Conservation (phyloP, 2,113 vertebrate genomes). For the Mesembrinibis cayennensis region DNA sequence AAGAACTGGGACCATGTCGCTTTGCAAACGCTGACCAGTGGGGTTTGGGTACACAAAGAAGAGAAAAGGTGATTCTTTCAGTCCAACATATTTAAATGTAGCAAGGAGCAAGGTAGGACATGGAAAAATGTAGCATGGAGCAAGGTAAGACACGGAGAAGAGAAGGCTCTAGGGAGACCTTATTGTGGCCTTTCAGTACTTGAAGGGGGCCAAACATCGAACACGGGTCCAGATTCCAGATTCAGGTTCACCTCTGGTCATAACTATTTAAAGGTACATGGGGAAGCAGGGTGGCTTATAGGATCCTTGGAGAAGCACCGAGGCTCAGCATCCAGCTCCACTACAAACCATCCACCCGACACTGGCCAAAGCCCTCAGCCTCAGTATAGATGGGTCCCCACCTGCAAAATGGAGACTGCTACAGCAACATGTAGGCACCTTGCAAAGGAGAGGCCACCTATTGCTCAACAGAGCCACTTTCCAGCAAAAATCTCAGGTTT, state of each 20-base stretch:
- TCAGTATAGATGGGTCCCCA: neutral
- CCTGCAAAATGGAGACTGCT: neutral
- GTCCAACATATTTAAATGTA: neutral
- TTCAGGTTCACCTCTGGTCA: neutral
- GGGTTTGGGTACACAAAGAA: neutral
- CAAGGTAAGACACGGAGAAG: neutral
- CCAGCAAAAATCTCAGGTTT: neutral
- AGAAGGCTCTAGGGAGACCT: neutral
- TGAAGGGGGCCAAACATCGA: neutral
- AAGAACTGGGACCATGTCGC: neutral
- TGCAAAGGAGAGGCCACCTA: accelerated
- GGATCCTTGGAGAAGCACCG: neutral
- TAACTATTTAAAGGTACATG: neutral
- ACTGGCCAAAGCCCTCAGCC: neutral
- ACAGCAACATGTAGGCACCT: neutral
- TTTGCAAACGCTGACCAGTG: neutral
- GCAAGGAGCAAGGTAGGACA: neutral
- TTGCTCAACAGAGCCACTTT: neutral
- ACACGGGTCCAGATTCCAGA: accelerated
- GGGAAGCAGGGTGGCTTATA: neutral
- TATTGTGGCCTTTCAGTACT: no score
- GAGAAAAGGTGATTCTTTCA: neutral
- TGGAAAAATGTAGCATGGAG: no score
- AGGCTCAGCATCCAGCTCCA: neutral
- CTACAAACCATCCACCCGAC: neutral